Evolutionary conservation across 2,888 invertebrate species (phyloP), one percentile per base, ranked within the genome.

Genomic region (Margaritifera margaritifera): DNA sequence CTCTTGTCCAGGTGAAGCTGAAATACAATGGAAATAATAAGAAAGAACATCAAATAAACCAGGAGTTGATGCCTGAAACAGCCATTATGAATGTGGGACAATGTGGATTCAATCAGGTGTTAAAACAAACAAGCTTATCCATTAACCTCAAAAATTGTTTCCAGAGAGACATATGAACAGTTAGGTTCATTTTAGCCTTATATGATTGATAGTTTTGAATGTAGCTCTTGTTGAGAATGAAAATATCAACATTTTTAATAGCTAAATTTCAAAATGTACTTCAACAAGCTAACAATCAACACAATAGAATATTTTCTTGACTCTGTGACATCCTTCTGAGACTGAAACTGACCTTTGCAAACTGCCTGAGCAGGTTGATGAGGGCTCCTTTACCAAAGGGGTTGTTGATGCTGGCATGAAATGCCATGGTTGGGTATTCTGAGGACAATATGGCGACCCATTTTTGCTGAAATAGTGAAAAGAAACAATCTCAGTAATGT

Each of bases 311-410:
- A 42, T 42, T 15, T 42, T 8, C 42, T 15, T 42, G 42, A 42
- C 42, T 42, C 42, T 42, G 15, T 42, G 42, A 15, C n/a, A n/a
- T n/a, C n/a, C n/a, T n/a, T 42, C 42, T 42, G 42, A 42, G 42
- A 42, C 15, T 42, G 42, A 42, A 42, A 42, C 74, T 74, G 72
- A 90, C 90, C 90, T 98, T 98, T 1, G 93, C 95, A 91, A 99
- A 96, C 89, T 99, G 99, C 27, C 99, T 92, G 57, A 99, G 91
- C 52, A 99, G 91, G 91, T 97, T 98, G 68, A 99, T 99, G 6
- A 99, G 92, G 0, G 98, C 96, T 22, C 98, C 98, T 92, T 99
- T 99, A 64, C 95, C 99, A 91, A 99, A 99, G 0, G 99, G 97
- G 92, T 99, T 98, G 55, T 95, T 98, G 75, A 99, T 91, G n/a